These are phyloP conservation scores for Fissipunctia ypsillon DNA, from an alignment of 2,888 invertebrate species.

Conservation along the genomic window DNA sequence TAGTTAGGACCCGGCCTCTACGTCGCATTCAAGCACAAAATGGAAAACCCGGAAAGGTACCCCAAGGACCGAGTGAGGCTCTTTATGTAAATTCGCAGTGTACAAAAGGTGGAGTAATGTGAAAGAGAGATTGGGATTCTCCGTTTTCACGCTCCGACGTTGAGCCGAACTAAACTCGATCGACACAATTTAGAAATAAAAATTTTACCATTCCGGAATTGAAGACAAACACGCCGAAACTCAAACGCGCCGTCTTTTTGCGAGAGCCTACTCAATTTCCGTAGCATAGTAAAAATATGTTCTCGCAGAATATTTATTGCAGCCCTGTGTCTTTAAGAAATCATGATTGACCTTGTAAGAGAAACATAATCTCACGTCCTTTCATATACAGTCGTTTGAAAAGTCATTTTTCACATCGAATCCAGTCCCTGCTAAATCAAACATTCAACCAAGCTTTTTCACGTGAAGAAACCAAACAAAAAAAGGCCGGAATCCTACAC, in stretches of 20 bases:
- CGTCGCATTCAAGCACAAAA: slow-evolving; percentile 87
- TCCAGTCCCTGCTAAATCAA: background rate
- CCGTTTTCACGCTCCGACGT: slow-evolving; percentile 78
- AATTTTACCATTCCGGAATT: slow-evolving; percentile 70
- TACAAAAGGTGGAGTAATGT: slow-evolving; percentile 86
- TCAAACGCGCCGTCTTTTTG: slow-evolving; percentile 53
- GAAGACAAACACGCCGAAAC: slow-evolving; percentile 70
- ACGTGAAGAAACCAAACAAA: slow-evolving; percentile 7
- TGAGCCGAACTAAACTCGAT: slow-evolving; percentile 71
- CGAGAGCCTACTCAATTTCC: slow-evolving; percentile 56
- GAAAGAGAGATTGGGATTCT: slow-evolving; percentile 84
- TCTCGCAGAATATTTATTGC: slow-evolving; percentile 28
- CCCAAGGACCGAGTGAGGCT: slow-evolving; percentile 84
- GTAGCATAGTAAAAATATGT: slow-evolving; percentile 56
- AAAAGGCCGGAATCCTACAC: background rate
- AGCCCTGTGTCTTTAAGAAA: slow-evolving; percentile 16
- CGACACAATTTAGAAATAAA: slow-evolving; percentile 75
- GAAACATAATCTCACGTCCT: background rate
- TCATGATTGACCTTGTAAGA: slow-evolving; percentile 11
- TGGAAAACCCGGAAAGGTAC: slow-evolving; percentile 87
- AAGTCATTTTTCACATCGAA: background rate
- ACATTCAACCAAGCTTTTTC: slow-evolving; percentile 5
- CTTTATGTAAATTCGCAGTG: slow-evolving; percentile 88
- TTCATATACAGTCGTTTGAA: background rate
- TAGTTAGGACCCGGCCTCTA: slow-evolving; percentile 76